A percentile compares a stretch with the other conserved stretches of the same genome.
phyloP scores from a whole-genome alignment of 1,140 invertebrate species.

The Aradophagus sp. region DNA sequence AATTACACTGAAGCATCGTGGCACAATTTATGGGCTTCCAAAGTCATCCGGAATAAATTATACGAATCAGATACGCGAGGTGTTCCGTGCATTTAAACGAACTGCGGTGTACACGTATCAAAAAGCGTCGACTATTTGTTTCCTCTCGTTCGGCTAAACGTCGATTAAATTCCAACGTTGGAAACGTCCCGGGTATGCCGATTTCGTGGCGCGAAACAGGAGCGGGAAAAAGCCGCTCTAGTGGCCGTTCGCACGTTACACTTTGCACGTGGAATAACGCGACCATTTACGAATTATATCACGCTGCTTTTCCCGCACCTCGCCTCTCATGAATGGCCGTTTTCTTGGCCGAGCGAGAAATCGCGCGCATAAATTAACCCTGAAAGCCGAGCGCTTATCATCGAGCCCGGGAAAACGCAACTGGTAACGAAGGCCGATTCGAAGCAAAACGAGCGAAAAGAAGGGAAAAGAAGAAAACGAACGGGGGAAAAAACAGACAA shows the following conservation, averaged over 20 bases:
- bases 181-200: slow-evolving; percentile 3
- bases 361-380: slow-evolving; percentile 21
- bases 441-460: too few relatives aligned
- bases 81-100: slow-evolving; percentile 12
- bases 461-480: too few relatives aligned
- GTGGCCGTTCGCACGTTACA: slow-evolving; percentile 24
- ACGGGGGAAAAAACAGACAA: too few relatives aligned
- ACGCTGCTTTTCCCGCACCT: too few relatives aligned
- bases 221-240: background rate
- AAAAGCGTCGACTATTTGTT: slow-evolving; percentile 1
- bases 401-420: too few relatives aligned
- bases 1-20: background rate
- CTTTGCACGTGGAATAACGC: slow-evolving; percentile 7
- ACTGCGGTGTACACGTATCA: slow-evolving; percentile 11
- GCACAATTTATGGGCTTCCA: slow-evolving; percentile 23
- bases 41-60: slow-evolving; percentile 18
- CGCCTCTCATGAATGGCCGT: slow-evolving; percentile 7
- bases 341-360: slow-evolving; percentile 13
- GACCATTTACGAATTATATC: too few relatives aligned
- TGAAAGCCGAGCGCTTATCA: slow-evolving; percentile 3
- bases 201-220: slow-evolving; percentile 7
- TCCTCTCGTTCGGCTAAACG: background rate
- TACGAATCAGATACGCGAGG: slow-evolving; percentile 14
- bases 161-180: slow-evolving; percentile 7
- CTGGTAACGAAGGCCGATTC: too few relatives aligned